Conservation (phyloP, 1,140 invertebrate genomes). For the Tetraneura akinire region DNA sequence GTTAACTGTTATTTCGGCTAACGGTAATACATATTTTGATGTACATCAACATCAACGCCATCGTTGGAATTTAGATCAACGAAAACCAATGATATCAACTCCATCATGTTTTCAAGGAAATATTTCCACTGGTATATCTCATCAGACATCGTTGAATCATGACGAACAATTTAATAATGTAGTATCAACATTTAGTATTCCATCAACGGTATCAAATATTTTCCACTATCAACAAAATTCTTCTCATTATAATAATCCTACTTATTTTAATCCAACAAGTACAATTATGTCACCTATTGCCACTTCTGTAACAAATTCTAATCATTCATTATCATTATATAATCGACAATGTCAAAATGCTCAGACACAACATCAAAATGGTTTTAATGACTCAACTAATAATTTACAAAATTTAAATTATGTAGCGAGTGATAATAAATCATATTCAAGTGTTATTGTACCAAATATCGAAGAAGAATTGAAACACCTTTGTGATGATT, state of each 20-base stretch:
- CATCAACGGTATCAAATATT: neutral
- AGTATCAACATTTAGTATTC: conserved; percentile 7
- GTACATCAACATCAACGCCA: neutral
- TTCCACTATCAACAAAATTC: neutral
- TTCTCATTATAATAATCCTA: conserved; percentile 23
- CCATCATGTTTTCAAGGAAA: conserved; percentile 29
- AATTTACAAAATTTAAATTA: neutral
- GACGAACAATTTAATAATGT: conserved; percentile 2
- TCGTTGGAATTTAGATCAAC: conserved; percentile 31
- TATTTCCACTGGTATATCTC: neutral
- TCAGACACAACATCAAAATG: conserved; percentile 5
- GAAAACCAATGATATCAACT: conserved; percentile 15
- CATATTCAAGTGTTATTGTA: conserved; percentile 70
- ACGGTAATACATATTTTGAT: conserved; percentile 18
- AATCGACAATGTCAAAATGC: neutral
- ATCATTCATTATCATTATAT: neutral
- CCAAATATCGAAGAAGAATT: conserved; percentile 84
- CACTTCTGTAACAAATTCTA: neutral
- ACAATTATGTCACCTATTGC: neutral
- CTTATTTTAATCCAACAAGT: conserved; percentile 4
- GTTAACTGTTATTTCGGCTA: conserved; percentile 21
- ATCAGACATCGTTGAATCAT: neutral
- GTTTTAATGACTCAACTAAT: neutral
- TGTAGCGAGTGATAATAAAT: neutral
- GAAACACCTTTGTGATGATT: conserved; percentile 66